Conservation (phyloP, 2,888 invertebrate species). For the Chydorus sphaericus region DNA sequence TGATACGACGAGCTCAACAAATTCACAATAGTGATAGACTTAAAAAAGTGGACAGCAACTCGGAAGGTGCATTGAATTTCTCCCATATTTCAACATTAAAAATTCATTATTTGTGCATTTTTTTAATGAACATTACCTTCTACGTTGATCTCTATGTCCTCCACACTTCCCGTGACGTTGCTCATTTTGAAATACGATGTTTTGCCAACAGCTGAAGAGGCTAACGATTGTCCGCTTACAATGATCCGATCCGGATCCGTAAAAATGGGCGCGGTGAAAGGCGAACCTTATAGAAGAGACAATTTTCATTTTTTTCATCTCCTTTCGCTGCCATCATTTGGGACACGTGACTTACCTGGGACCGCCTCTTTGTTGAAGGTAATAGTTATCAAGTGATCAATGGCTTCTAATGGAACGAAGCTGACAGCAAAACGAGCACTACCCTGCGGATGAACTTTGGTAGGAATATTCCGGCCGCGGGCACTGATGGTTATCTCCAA, state of each 20-base stretch:
- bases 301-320: background rate
- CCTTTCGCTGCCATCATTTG: background rate
- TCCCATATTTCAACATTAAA: background rate
- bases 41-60: constrained; percentile 1
- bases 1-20: background rate
- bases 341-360: constrained; percentile 26
- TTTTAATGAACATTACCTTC: constrained; percentile 50
- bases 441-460: constrained; percentile 86
- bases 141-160: constrained; percentile 90
- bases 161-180: constrained; percentile 58
- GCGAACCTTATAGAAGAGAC: constrained; percentile 51
- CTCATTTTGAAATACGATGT: constrained; percentile 38
- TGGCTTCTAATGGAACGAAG: constrained; percentile 85
- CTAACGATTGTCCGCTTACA: constrained; percentile 43
- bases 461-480: constrained; percentile 81
- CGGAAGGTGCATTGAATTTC: background rate
- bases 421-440: constrained; percentile 85
- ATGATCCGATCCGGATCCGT: constrained; percentile 42
- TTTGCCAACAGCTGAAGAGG: constrained; percentile 37
- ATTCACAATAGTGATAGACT: background rate
- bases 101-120: background rate
- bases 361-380: constrained; percentile 82
- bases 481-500: constrained; percentile 93
- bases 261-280: constrained; percentile 65
- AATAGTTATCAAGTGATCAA: constrained; percentile 89